Percentiles rank a stretch among this genome's conserved stretches.
These are phyloP conservation scores for Notodonta dromedarius DNA, from an alignment of 2,888 invertebrate species.

Conservation along the genomic window DNA sequence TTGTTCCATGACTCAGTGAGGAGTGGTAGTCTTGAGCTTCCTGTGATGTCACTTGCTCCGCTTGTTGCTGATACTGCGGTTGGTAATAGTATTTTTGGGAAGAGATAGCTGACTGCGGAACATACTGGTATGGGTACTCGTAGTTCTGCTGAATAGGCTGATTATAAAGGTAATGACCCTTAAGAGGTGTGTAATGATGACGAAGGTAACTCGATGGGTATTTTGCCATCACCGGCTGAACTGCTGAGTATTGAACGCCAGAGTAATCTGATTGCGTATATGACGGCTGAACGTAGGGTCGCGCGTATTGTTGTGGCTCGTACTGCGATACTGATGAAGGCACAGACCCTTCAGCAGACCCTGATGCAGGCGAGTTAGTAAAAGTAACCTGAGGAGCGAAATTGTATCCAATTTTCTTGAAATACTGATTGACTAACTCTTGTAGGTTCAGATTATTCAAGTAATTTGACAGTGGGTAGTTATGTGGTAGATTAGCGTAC, in stretches of 20 bases:
- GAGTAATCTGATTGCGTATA: slow-evolving; percentile 75
- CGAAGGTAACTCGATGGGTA: slow-evolving; percentile 67
- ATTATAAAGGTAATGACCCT: slow-evolving; percentile 61
- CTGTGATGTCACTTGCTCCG: slow-evolving; percentile 40
- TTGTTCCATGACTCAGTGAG: slow-evolving; percentile 18
- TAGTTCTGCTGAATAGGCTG: slow-evolving; percentile 65
- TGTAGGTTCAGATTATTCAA: slow-evolving; percentile 84
- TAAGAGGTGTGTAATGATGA: slow-evolving; percentile 57
- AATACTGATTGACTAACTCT: slow-evolving; percentile 80
- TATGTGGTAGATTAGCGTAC: slow-evolving; percentile 82
- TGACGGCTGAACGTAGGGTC: slow-evolving; percentile 68
- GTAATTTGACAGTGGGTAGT: slow-evolving; percentile 80
- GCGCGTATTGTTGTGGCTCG: slow-evolving; percentile 67
- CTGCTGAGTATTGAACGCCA: slow-evolving; percentile 77
- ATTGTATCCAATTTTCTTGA: slow-evolving; percentile 72
- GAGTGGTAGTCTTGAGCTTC: slow-evolving; percentile 35
- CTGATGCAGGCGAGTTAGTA: slow-evolving; percentile 47
- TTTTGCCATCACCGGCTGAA: slow-evolving; percentile 78
- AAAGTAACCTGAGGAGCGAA: slow-evolving; percentile 72
- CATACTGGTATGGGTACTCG: slow-evolving; percentile 67
- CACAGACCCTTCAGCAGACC: slow-evolving; percentile 38
- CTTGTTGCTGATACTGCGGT: slow-evolving; percentile 60
- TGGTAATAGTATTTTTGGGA: slow-evolving; percentile 57
- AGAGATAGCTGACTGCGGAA: slow-evolving; percentile 52
- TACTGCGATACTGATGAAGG: slow-evolving; percentile 41